Base-by-base conservation (phyloP, 2,888 invertebrate genomes). In the Dolomedes plantarius region DNA sequence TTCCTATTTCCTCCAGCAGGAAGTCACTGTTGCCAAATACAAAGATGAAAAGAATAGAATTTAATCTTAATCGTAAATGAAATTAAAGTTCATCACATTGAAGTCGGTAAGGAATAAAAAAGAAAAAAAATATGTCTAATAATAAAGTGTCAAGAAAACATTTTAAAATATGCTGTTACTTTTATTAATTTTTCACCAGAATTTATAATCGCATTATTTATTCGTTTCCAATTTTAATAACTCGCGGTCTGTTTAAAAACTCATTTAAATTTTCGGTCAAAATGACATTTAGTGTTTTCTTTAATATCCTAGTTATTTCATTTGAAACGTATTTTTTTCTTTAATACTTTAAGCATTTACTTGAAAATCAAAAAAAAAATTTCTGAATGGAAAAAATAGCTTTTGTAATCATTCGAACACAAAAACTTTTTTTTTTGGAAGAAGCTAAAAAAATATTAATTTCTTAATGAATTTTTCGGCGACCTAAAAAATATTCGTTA, bases 241-340 rank as follows among this genome's bases (percentile, higher is more conserved):
- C 69, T 82, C 50, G 46, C 64, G n/a, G 75, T 74, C 68, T 83
- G 50, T 74, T 83, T 76, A 83, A 83, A 83, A 83, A 83, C 82
- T 83, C 82, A 65, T 83, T 83, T 83, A 83, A 83, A 75, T 83
- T 80, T 83, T 76, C 83, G 65, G 50, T 68, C 72, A 71, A 65
- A 69, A 78, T 32, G 67, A 56, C 56, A 56, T 56, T 56, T 56
- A 23, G 23, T 56, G 56, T 16, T 46, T 46, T 46, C 9, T 46
- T 46, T 46, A 16, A 16, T 16, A 46, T 16, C 16, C 16, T 36
- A 7, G 36, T 36, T 36, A 36, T 36, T 36, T 36, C 5, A 36
- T 36, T 36, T 36, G 5, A 7, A 36, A 11, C 7, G 5, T 7
- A 7, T 36, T 36, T 5, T 7, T 36, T 36, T 11, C 11, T 36